These are phyloP conservation scores for Oegoconia quadripuncta DNA, from an alignment of 2,888 invertebrate genomes.

Conservation along the genomic window DNA sequence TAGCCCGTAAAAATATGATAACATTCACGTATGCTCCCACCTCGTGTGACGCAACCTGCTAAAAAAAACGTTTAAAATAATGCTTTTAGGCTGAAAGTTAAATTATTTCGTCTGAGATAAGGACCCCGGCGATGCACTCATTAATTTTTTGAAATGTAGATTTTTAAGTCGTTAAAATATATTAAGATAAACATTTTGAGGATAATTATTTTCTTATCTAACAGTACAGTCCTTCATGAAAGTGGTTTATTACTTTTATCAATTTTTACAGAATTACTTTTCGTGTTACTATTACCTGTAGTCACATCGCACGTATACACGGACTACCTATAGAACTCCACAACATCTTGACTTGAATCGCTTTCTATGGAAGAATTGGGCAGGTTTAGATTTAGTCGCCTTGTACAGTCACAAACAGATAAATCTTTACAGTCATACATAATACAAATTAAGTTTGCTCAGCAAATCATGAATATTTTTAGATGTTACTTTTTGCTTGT, in stretches of 20 bases:
- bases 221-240: background rate
- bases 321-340: too few relatives aligned
- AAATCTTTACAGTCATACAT: too few relatives aligned
- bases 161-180: constrained; percentile 8
- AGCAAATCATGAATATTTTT: too few relatives aligned
- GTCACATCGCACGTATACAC: too few relatives aligned
- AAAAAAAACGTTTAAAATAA: constrained; percentile 2
- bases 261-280: too few relatives aligned
- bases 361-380: too few relatives aligned
- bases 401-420: too few relatives aligned
- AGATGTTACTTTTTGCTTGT: too few relatives aligned
- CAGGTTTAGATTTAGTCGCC: too few relatives aligned
- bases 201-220: constrained; percentile 1
- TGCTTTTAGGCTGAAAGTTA: background rate
- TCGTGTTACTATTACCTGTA: too few relatives aligned
- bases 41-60: constrained; percentile 2
- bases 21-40: constrained; percentile 58
- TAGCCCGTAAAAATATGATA: constrained; percentile 76
- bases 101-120: constrained; percentile 1
- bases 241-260: background rate
- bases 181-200: background rate
- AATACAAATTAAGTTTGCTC: too few relatives aligned
- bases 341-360: too few relatives aligned
- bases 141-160: constrained; percentile 2
- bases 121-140: constrained; percentile 2